These are phyloP conservation scores for Lasiurus borealis DNA, from an alignment of 2,113 vertebrate species.

Conservation along the genomic window DNA sequence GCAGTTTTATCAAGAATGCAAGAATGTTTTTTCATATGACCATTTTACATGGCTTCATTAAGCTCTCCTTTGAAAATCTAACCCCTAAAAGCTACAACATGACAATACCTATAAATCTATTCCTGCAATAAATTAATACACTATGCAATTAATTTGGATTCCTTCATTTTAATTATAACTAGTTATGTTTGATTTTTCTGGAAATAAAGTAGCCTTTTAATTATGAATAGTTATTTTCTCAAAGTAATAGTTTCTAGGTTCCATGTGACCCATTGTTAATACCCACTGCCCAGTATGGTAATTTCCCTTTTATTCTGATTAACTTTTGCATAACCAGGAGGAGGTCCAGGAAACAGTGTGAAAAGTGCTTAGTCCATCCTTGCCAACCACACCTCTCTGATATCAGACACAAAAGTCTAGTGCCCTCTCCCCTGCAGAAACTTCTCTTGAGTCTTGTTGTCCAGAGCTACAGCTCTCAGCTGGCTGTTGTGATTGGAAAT, in stretches of 20 bases:
- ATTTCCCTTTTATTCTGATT: slow-evolving; percentile 26
- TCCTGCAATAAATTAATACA: background rate
- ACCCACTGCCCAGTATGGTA: background rate
- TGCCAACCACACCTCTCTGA: background rate
- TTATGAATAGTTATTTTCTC: slow-evolving; percentile 63
- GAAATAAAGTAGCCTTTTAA: slow-evolving; percentile 56
- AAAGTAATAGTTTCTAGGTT: slow-evolving; percentile 43
- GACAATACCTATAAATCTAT: slow-evolving; percentile 45
- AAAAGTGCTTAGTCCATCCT: background rate
- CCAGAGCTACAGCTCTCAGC: background rate
- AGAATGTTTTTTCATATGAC: background rate
- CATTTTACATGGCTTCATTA: slow-evolving; percentile 53
- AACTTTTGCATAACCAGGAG: slow-evolving; percentile 34
- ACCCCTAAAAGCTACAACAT: slow-evolving; percentile 59
- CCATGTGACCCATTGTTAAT: background rate
- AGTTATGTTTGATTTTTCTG: background rate
- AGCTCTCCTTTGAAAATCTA: slow-evolving; percentile 47
- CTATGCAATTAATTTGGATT: slow-evolving; percentile 52
- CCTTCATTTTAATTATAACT: slow-evolving; percentile 5
- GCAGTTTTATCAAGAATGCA: background rate
- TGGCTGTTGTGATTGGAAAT: background rate
- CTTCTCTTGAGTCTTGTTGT: background rate
- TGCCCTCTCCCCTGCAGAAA: too few species aligned
- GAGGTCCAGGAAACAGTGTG: background rate
- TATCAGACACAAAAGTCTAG: background rate